Base-by-base conservation (phyloP, 2,113 vertebrate species). In the Cebidichthys violaceus region DNA sequence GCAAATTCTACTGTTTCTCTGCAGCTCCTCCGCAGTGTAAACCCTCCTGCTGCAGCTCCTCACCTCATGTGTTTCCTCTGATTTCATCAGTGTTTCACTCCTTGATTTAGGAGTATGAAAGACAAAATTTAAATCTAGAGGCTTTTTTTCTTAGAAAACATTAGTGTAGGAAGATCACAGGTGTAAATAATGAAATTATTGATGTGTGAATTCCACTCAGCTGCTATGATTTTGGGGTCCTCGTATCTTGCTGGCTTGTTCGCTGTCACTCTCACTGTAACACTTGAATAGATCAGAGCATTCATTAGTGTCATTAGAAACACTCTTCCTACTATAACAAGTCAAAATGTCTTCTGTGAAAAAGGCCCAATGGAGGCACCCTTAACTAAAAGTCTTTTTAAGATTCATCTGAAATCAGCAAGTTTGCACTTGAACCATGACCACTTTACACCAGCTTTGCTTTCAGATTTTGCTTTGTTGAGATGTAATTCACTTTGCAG, bases 61-160 rank as follows among this genome's bases (percentile, higher is more conserved):
- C 41, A 6, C 66, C 10, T 45, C 65, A 4, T 20, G n/a, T 20
- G 45, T 69, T 31, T 52, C 68, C 22, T 55, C 68, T 24, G 11
- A 70, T 37, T 70, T 54, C 27, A 33, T 50, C 45, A 70, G 47
- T 4, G 29, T 69, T 69, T 52, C 67, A 33, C 10, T 52, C 31
- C 22, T 54, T 37, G 22, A 70, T 24, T 24, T n/a, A n/a, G 4
- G 10, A 37, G 37, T 15, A 15, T 41, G 6, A 24, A 37, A 15
- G 6, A 52, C 8, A 33, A n/a, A 15, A 50, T 22, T 6, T 22
- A 20, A 43, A 50, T 20, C 47, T 50, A 50, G 8, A 50, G 47
- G 47, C 47, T 6, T 22, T 50, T 50, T 50, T 10, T 20, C 33
- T 33, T 18, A 20, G 47, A 50, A 6, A 20, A 47, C 47, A 9